These are phyloP conservation scores for Diabrotica undecimpunctata DNA, from an alignment of 1,140 invertebrate genomes.

Conservation along the genomic window DNA sequence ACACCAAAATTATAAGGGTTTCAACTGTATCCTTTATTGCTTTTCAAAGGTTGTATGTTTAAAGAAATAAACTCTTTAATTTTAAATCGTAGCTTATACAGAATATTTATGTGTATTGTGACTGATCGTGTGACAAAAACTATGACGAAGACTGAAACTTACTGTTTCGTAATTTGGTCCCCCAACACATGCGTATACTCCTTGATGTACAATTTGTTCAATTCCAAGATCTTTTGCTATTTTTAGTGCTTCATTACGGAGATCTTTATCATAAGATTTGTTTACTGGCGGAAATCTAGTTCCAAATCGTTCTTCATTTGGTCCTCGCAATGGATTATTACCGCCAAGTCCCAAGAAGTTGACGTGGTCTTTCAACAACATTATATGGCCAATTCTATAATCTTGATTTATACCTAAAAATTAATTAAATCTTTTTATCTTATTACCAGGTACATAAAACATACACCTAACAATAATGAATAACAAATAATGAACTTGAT, in stretches of 20 bases:
- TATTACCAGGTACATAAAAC: no score
- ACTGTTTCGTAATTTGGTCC: conserved; percentile 90
- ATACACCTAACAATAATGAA: no score
- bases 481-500: no score
- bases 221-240: conserved; percentile 71
- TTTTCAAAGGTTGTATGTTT: no score
- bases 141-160: neutral
- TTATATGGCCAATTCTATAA: conserved; percentile 89
- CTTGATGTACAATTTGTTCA: conserved; percentile 67
- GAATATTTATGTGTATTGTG: no score
- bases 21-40: no score
- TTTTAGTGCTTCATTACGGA: conserved; percentile 66
- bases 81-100: no score
- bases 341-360: conserved; percentile 89
- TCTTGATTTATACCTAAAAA: conserved; percentile 63
- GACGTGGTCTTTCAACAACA: conserved; percentile 95
- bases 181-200: conserved; percentile 86
- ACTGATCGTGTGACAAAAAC: no score
- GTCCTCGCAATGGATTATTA: conserved; percentile 84
- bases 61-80: no score
- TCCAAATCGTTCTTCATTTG: conserved; percentile 90
- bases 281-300: conserved; percentile 85
- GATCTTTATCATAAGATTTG: conserved; percentile 72
- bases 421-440: no score
- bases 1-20: no score